A percentile compares a stretch with the other conserved stretches of the same genome.
phyloP scores from a whole-genome alignment of 2,888 invertebrate genomes.

The Cephus spinipes region DNA sequence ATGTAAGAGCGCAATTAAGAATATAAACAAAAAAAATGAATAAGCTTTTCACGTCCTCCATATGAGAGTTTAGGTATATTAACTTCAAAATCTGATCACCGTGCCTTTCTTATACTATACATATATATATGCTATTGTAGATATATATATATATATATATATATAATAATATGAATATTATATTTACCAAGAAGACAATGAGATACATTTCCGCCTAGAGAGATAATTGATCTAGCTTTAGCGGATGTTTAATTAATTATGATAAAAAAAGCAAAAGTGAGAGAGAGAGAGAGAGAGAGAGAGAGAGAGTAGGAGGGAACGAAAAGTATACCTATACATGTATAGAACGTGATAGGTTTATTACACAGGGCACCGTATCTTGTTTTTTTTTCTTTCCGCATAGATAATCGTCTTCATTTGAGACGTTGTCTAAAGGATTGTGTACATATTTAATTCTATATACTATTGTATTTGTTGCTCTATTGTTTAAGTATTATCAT shows the following conservation, averaged over 20 bases:
- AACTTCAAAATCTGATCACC: background rate
- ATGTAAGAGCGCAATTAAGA: background rate
- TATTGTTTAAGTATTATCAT: slow-evolving; percentile 60
- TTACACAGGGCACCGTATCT: background rate
- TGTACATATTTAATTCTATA: slow-evolving; percentile 53
- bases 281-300: background rate
- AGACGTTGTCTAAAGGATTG: slow-evolving; percentile 23
- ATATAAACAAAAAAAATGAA: background rate
- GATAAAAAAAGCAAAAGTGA: background rate
- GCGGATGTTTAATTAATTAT: background rate
- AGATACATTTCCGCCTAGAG: background rate
- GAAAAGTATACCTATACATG: background rate
- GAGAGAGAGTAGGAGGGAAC: background rate
- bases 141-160: too few species aligned
- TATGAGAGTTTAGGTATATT: background rate
- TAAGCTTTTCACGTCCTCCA: background rate
- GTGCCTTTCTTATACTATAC: background rate
- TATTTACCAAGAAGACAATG: background rate
- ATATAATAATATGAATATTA: background rate
- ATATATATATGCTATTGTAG: too few species aligned
- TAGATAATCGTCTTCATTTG: background rate
- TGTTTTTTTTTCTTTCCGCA: background rate
- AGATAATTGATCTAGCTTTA: background rate
- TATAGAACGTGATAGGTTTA: background rate
- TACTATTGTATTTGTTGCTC: slow-evolving; percentile 55